Percentiles rank a stretch among this genome's conserved stretches.
phyloP scores from a whole-genome alignment of 2,113 vertebrate genomes.

The Fukomys damarensis region DNA sequence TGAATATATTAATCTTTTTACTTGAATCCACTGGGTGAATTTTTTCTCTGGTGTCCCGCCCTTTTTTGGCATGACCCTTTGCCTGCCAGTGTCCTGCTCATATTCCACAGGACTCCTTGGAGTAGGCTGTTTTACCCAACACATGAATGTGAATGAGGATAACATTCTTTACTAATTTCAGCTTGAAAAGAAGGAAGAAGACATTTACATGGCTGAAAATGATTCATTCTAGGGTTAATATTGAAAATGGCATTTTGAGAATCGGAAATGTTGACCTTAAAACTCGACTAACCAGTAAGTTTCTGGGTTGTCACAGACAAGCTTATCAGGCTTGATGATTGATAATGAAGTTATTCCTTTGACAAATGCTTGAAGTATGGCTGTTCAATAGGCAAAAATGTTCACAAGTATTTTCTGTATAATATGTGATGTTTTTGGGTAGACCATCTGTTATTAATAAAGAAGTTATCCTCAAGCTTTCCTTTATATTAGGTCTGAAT shows the following conservation, averaged over 20 bases:
- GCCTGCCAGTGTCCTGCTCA: neutral
- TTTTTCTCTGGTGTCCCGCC: neutral
- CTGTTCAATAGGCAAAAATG: slow-evolving; percentile 24
- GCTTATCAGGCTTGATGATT: neutral
- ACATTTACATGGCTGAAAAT: neutral
- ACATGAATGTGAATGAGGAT: neutral
- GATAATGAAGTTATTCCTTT: slow-evolving; percentile 41
- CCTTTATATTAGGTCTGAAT: slow-evolving; percentile 9
- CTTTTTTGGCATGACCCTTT: neutral
- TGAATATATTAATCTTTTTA: slow-evolving; percentile 43
- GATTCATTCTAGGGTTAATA: neutral
- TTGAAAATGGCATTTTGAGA: neutral
- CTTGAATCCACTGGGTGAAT: neutral
- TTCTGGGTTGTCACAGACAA: slow-evolving; percentile 45
- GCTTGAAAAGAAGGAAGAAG: neutral
- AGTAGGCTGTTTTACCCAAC: neutral
- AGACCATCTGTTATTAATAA: slow-evolving; percentile 35
- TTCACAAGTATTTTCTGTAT: slow-evolving; percentile 39
- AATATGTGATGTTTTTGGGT: neutral
- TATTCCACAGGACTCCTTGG: slow-evolving; percentile 10
- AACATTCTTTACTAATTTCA: neutral
- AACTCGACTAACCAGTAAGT: neutral
- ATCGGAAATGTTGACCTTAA: slow-evolving; percentile 28
- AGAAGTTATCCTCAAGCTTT: neutral
- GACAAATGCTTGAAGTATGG: neutral